Conservation (phyloP, 2,888 invertebrate genomes). For the Drosophila nr. perissopoda region DNA sequence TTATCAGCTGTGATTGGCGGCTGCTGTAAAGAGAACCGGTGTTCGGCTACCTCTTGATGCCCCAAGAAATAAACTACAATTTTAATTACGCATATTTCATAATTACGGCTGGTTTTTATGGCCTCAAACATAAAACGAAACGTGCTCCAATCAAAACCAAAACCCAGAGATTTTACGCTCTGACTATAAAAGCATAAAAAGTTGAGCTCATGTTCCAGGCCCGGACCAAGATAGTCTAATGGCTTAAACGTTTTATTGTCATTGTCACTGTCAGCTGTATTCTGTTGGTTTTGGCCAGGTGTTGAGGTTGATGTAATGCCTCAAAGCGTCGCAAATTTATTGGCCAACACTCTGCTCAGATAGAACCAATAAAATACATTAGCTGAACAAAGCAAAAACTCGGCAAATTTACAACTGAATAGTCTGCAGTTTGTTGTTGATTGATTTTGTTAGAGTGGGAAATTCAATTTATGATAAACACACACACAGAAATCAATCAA, state of each 20-base stretch:
- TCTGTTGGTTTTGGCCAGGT: conserved; percentile 15
- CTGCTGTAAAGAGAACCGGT: background rate
- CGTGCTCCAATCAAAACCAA: conserved; percentile 12
- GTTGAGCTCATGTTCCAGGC: background rate
- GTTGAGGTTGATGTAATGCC: conserved; percentile 44
- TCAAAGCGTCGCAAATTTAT: conserved; percentile 42
- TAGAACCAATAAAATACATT: conserved; percentile 60
- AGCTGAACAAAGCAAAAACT: conserved; percentile 31
- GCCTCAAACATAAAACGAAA: conserved; percentile 26
- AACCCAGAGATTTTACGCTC: background rate
- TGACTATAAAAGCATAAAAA: conserved; percentile 1
- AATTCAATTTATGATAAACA: conserved; percentile 66
- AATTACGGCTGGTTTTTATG: conserved; percentile 14
- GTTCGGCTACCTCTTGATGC: background rate
- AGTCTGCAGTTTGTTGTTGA: conserved; percentile 43
- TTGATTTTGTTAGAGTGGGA: conserved; percentile 60
- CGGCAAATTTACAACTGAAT: conserved; percentile 51
- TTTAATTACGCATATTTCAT: conserved; percentile 37
- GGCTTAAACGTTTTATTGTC: conserved; percentile 12
- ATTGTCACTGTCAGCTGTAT: conserved; percentile 15
- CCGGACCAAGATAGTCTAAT: background rate
- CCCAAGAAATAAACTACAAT: conserved; percentile 4
- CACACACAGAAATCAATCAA: conserved; percentile 58
- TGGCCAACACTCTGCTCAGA: conserved; percentile 34
- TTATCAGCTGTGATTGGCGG: conserved; percentile 36